These are phyloP conservation scores for Gnathonemus echidnorhynchus DNA, from an alignment of 2,113 vertebrate genomes.

Conservation along the genomic window DNA sequence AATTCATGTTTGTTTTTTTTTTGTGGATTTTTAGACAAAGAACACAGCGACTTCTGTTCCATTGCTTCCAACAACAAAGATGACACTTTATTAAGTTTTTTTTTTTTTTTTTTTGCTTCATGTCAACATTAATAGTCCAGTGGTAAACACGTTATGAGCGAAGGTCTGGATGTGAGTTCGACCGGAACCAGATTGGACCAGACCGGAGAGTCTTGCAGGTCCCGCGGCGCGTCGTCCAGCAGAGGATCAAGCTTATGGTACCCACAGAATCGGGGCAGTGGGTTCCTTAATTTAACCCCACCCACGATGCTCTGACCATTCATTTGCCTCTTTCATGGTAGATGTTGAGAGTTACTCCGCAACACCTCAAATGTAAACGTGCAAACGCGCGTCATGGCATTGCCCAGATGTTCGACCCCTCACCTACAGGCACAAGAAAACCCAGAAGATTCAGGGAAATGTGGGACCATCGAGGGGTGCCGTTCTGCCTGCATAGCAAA, in stretches of 20 bases:
- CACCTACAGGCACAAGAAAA: not conserved
- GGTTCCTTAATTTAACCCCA: not conserved
- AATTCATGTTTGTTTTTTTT: not conserved
- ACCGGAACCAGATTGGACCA: not conserved
- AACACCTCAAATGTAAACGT: not conserved
- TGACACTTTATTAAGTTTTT: slow-evolving; percentile 30
- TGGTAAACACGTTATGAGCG: slow-evolving; percentile 21
- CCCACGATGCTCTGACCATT: not conserved
- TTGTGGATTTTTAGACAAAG: not conserved
- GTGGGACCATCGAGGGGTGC: not conserved
- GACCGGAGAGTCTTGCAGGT: not conserved
- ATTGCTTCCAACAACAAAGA: slow-evolving; percentile 28
- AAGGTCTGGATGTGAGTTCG: not conserved
- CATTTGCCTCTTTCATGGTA: not conserved
- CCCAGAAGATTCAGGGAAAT: not conserved
- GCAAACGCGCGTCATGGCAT: not conserved
- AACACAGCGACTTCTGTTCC: not conserved
- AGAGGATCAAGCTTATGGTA: not conserved
- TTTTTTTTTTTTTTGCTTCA: slow-evolving; percentile 34
- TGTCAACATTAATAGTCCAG: slow-evolving; percentile 34
- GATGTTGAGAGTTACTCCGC: not conserved
- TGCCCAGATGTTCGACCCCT: not conserved
- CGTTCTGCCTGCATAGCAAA: not conserved
- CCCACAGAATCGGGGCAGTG: not conserved
- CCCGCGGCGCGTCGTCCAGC: not conserved